These are phyloP conservation scores for Epizoanthus scotinus DNA, from an alignment of 92 coral and sea anemone species.

Conservation along the genomic window DNA sequence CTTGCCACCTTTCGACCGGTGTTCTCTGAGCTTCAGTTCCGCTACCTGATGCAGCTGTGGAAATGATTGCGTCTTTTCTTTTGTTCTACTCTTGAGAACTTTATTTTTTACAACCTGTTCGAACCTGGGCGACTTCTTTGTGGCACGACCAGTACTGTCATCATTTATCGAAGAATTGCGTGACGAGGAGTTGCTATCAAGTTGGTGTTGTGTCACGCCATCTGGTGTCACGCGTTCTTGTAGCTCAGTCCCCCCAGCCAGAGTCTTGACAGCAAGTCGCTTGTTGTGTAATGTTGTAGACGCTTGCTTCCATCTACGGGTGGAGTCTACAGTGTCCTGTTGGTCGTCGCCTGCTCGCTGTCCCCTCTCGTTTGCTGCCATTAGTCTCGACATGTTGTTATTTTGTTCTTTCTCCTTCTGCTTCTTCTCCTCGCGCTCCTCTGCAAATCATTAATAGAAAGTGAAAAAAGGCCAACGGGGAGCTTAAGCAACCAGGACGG, in stretches of 20 bases:
- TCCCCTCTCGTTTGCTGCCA: background rate
- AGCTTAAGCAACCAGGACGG: no score
- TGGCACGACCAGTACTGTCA: background rate
- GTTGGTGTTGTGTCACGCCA: background rate
- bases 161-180: conserved; percentile 15
- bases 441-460: background rate
- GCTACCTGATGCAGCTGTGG: conserved; percentile 14
- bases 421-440: conserved; percentile 27
- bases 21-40: background rate
- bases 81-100: background rate
- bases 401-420: conserved; percentile 21
- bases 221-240: conserved; percentile 6
- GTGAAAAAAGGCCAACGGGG: no score
- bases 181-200: conserved; percentile 15
- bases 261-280: background rate
- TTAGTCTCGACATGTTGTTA: background rate
- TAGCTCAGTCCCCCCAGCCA: background rate
- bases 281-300: conserved; percentile 10
- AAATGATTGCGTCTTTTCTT: background rate
- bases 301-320: background rate
- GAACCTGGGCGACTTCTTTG: background rate
- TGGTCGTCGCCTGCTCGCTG: background rate
- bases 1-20: background rate
- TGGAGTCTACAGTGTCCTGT: background rate
- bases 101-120: conserved; percentile 10